phyloP scores from a whole-genome alignment of 1,140 invertebrate genomes.

The Drosophila arawakana region DNA sequence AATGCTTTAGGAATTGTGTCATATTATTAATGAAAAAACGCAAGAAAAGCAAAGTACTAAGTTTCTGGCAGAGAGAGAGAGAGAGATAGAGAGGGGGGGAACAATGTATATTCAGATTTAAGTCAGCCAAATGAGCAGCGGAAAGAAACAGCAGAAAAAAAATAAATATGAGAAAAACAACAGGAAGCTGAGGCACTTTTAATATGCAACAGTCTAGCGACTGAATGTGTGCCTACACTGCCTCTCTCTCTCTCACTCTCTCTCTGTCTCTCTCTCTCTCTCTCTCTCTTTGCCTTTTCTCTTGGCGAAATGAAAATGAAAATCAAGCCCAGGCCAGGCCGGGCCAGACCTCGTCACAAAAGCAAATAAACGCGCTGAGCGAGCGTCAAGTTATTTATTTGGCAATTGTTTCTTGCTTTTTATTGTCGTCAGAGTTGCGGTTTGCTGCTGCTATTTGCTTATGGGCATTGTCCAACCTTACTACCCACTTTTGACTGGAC shows the following conservation, averaged over 20 bases:
- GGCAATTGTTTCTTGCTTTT: conserved; percentile 75
- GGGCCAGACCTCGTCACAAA: conserved; percentile 54
- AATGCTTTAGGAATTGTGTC: conserved; percentile 77
- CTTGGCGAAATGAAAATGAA: conserved; percentile 64
- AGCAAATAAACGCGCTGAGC: conserved; percentile 72
- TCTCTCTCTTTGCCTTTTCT: conserved; percentile 21
- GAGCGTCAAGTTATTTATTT: conserved; percentile 79
- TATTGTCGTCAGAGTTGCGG: conserved; percentile 71
- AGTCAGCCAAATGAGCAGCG: conserved; percentile 62
- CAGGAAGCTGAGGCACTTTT: conserved; percentile 67
- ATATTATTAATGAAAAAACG: conserved; percentile 81
- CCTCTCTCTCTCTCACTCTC: conserved; percentile 1
- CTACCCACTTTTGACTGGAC: conserved; percentile 45
- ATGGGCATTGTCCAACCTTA: conserved; percentile 57
- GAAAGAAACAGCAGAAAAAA: conserved; percentile 25
- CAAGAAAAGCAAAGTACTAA: conserved; percentile 23
- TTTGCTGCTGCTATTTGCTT: conserved; percentile 62
- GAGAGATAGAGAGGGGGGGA: too few species aligned
- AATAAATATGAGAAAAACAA: conserved; percentile 51
- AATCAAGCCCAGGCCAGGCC: conserved; percentile 55
- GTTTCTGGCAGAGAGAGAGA: background rate
- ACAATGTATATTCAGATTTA: conserved; percentile 29
- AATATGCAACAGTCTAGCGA: conserved; percentile 67
- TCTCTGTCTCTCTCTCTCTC: background rate
- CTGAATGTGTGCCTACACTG: conserved; percentile 5